These are phyloP conservation scores for Drosophila villosipedis DNA, from an alignment of 2,888 invertebrate genomes.

Conservation along the genomic window DNA sequence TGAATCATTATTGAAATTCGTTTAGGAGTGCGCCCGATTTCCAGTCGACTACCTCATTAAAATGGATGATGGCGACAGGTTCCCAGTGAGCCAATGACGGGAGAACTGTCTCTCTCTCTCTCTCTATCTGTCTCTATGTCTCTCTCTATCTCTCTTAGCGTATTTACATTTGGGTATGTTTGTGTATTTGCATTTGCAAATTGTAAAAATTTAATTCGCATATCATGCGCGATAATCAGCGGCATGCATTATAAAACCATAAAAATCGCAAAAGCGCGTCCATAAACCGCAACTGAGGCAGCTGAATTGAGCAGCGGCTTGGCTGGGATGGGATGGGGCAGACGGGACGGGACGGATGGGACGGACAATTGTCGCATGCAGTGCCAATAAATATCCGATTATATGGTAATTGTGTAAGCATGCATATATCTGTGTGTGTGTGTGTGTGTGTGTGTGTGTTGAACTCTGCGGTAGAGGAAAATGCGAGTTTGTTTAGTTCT, in stretches of 20 bases:
- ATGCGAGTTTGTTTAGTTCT: conserved; percentile 31
- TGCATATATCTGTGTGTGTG: background rate
- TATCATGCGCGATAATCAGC: conserved; percentile 81
- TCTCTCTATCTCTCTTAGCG: background rate
- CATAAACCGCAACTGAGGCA: conserved; percentile 59
- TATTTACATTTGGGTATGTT: conserved; percentile 8
- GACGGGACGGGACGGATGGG: background rate
- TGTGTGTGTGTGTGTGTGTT: conserved; percentile 1
- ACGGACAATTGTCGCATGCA: conserved; percentile 77
- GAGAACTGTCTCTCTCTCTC: background rate
- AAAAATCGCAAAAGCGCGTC: conserved; percentile 78
- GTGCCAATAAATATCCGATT: conserved; percentile 76
- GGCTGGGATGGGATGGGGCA: background rate
- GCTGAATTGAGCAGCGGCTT: background rate
- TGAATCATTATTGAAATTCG: conserved; percentile 81
- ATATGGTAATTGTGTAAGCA: conserved; percentile 66
- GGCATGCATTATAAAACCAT: conserved; percentile 81
- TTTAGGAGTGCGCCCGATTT: conserved; percentile 46
- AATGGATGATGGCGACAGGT: conserved; percentile 57
- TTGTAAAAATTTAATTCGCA: conserved; percentile 79
- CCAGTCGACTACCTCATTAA: conserved; percentile 62
- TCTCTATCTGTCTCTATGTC: background rate
- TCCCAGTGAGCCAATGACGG: background rate
- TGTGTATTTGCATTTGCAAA: conserved; percentile 75
- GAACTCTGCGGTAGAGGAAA: conserved; percentile 8